Percentiles rank a stretch among this genome's conserved stretches.
Evolutionary conservation across 2,113 vertebrate genomes (phyloP).

Genomic region (Jaculus jaculus): DNA sequence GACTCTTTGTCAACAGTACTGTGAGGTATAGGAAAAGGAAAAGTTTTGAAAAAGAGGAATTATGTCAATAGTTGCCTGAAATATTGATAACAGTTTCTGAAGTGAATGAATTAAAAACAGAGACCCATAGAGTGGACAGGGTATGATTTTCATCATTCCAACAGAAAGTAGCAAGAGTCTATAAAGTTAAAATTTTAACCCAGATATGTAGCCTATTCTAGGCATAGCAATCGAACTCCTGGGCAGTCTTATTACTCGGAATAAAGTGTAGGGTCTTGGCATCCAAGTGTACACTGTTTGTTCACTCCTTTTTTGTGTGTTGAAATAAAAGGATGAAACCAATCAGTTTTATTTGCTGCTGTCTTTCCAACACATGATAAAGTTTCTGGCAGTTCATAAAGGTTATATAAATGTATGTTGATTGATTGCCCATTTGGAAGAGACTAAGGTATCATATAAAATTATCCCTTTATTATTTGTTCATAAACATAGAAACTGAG

Average conservation of each 20-base stretch:
- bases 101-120: neutral
- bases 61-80: neutral
- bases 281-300: neutral
- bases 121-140: neutral
- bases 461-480: slow-evolving; percentile 7
- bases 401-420: slow-evolving; percentile 33
- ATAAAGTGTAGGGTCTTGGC: neutral
- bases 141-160: neutral
- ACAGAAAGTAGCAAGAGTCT: neutral
- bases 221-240: neutral
- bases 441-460: neutral
- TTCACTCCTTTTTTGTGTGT: neutral
- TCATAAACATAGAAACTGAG: neutral
- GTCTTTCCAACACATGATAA: slow-evolving; percentile 32
- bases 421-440: slow-evolving; percentile 26
- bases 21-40: neutral
- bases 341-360: slow-evolving; percentile 26
- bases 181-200: neutral
- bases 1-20: neutral
- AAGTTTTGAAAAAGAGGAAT: neutral
- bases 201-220: neutral
- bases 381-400: neutral
- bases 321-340: slow-evolving; percentile 22
- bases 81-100: neutral
- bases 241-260: neutral